Percentiles rank a stretch among this genome's conserved stretches.
phyloP scores from a whole-genome alignment of 1,140 invertebrate species.

The Zaprionus tsacasi region DNA sequence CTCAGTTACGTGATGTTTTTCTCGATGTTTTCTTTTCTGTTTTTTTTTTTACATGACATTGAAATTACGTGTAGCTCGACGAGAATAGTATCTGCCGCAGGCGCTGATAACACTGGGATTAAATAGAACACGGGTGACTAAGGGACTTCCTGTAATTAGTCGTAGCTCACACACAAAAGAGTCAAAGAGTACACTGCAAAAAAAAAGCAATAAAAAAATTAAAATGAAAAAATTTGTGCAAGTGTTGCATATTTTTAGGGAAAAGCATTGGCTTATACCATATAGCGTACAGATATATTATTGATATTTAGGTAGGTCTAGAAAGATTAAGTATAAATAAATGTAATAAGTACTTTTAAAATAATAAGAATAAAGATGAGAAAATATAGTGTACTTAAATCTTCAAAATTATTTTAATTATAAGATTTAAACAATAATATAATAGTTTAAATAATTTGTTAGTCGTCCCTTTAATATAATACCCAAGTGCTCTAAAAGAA shows the following conservation, averaged over 20 bases:
- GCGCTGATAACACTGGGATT: not conserved
- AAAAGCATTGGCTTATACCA: no score
- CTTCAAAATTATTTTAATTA: no score
- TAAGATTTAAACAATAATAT: no score
- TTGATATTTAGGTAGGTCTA: no score
- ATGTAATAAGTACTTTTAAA: no score
- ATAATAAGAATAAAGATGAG: no score
- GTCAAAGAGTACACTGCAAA: not conserved
- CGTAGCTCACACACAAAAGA: not conserved
- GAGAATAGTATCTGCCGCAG: not conserved
- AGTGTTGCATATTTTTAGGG: not conserved
- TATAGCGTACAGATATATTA: no score
- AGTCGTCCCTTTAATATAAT: no score
- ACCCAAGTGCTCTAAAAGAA: no score
- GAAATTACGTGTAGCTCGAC: slow-evolving; percentile 32
- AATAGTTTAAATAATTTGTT: no score
- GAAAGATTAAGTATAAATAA: no score
- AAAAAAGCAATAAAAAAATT: not conserved
- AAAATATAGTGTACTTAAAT: no score
- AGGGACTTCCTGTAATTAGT: slow-evolving; percentile 2
- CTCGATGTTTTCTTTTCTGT: not conserved
- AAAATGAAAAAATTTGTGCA: not conserved
- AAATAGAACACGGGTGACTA: not conserved
- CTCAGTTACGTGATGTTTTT: slow-evolving; percentile 64
- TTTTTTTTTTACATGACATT: slow-evolving; percentile 22